Evolutionary conservation across 2,113 vertebrate species (phyloP).

Genomic region (Hydrochoerus hydrochaeris): DNA sequence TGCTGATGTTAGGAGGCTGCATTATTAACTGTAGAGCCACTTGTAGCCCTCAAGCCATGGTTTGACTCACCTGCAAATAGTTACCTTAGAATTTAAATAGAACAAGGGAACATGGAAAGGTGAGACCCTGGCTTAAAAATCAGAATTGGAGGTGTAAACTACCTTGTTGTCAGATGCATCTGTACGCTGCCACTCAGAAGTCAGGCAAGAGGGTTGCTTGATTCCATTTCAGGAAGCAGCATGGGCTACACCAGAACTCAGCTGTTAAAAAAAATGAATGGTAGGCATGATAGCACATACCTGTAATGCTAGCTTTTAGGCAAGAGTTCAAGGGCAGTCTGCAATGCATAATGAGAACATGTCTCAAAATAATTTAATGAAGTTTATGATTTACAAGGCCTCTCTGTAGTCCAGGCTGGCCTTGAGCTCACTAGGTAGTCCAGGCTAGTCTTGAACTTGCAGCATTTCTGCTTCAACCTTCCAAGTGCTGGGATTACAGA

Average conservation of each 20-base stretch:
- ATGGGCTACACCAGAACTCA: not conserved
- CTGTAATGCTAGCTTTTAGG: not conserved
- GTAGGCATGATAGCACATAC: not conserved
- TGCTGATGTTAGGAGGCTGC: not conserved
- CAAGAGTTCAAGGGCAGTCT: not conserved
- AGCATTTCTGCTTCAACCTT: not conserved
- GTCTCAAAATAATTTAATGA: not conserved
- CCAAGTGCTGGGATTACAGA: not conserved
- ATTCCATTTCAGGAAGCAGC: not conserved
- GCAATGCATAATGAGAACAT: not conserved
- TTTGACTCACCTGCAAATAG: not conserved
- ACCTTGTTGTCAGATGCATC: not conserved
- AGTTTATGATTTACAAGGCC: not conserved
- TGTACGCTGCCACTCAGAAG: not conserved
- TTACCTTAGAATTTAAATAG: not conserved
- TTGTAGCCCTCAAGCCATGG: not conserved
- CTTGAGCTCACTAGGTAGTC: not conserved
- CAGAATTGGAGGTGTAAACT: not conserved
- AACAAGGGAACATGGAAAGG: not conserved
- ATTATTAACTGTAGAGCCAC: not conserved
- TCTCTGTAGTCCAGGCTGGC: not conserved
- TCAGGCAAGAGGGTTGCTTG: not conserved
- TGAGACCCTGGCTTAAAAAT: not conserved
- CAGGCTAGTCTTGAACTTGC: not conserved
- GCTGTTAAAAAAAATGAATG: not conserved